Conservation (phyloP, 1,140 invertebrate species). For the Anastatus disparis region DNA sequence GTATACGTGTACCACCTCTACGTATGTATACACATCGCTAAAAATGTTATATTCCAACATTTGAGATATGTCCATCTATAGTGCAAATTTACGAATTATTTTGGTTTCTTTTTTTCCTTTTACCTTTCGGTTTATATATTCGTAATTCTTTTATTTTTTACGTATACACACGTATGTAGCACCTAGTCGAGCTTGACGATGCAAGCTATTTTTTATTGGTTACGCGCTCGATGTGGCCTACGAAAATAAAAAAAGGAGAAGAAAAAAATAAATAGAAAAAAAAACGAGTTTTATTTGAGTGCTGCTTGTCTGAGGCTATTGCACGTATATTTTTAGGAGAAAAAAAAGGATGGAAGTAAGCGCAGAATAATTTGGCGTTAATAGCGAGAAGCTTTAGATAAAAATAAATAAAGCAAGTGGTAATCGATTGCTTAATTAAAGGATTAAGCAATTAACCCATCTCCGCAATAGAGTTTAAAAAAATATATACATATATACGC, state of each 20-base stretch:
- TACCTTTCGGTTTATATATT: background rate
- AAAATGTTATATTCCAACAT: no score
- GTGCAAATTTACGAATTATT: no score
- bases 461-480: background rate
- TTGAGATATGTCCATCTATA: no score
- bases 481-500: no score
- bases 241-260: no score
- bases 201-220: background rate
- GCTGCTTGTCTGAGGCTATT: background rate
- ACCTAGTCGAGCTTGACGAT: background rate
- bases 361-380: background rate
- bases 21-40: no score
- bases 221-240: background rate
- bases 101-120: no score
- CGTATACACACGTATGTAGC: background rate
- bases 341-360: background rate
- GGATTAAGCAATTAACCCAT: background rate
- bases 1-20: no score
- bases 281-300: no score
- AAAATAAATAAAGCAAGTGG: background rate
- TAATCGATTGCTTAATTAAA: conserved; percentile 13
- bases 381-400: conserved; percentile 14
- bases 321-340: background rate
- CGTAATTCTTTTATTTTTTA: no score
- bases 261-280: no score